Evolutionary conservation across 1,140 invertebrate species (phyloP), one percentile per base, ranked within the genome.

Genomic region (Panagrolaimus sp.): DNA sequence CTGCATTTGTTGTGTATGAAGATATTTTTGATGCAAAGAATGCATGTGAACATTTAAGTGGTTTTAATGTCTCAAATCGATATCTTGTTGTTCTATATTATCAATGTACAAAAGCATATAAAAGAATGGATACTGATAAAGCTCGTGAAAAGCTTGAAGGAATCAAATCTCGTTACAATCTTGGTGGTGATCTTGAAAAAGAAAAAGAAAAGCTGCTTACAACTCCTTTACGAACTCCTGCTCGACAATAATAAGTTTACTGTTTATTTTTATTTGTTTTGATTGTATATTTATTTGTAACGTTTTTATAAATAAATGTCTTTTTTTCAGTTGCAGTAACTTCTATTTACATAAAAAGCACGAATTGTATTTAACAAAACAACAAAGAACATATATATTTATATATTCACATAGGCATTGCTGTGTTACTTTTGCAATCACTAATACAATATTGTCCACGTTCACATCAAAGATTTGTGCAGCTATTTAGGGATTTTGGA

Each of bases 1-100:
- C 95, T 65, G 96, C 96, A 20, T 98, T 98, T 88, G 93, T 99
- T 62, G 93, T 98, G 0, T 99, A 97, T 85, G 96, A 98, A 87
- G 96, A 98, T 83, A 98, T 98, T 78, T 99, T 97, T 87, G 96
- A 98, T 88, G 96, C 95, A 0, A 98, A 97, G 85, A 98, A 98
- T 87, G 96, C 96, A 9, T 98, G 96, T 86, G 96, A 99, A 85
- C 95, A 99, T 86, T 86, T 99, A 47, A 96, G 92, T 70, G 96
- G 96, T 27, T 98, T 98, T 83, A 98, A 98, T 84, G 96, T 99
- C 16, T 98, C 94, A 84, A 98, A 98, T 84, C 87, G 96, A 11
- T 78, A 98, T 84, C 86, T 98, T 44, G 94, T 98, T 16, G 95
- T 99, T 0, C 86, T 98, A 0, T 99, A 98, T 84, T 98, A 98